A percentile compares a stretch with the other conserved stretches of the same genome.
Evolutionary conservation across 2,888 invertebrate species (phyloP).

Genomic region (Microctonus brassicae): DNA sequence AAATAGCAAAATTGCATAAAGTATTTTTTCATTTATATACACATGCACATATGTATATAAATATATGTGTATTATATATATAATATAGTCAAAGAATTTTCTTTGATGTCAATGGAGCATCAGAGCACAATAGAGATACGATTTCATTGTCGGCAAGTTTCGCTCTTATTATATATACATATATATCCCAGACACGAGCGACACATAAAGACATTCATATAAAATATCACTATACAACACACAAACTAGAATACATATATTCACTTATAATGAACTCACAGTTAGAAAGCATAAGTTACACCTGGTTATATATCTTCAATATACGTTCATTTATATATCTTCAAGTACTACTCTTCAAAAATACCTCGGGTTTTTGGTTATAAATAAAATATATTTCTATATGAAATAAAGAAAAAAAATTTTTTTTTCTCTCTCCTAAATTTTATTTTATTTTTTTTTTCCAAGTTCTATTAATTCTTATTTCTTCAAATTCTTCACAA

Average conservation of each 20-base stretch:
- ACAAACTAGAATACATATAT: background rate
- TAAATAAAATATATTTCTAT: background rate
- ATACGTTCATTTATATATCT: conserved; percentile 52
- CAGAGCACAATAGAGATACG: conserved; percentile 6
- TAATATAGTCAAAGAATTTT: background rate
- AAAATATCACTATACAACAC: background rate
- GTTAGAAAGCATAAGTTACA: conserved; percentile 55
- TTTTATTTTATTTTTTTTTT: background rate
- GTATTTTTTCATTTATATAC: too few species aligned
- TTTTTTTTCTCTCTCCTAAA: background rate
- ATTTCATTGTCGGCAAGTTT: conserved; percentile 18
- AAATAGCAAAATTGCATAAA: too few species aligned
- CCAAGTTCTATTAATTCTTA: too few species aligned
- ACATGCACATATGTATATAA: too few species aligned
- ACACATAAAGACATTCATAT: background rate
- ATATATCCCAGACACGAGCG: background rate
- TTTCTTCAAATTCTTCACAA: background rate
- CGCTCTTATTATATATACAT: background rate
- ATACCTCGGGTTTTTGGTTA: background rate
- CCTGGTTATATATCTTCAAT: conserved; percentile 59
- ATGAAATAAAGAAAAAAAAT: too few species aligned
- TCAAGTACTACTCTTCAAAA: conserved; percentile 28
- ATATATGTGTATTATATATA: too few species aligned
- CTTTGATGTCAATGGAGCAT: conserved; percentile 16
- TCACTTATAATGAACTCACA: conserved; percentile 47